Evolutionary conservation across 2,113 vertebrate species (phyloP), one percentile per base, ranked within the genome.

Genomic region (Ceuthmochares aereus): DNA sequence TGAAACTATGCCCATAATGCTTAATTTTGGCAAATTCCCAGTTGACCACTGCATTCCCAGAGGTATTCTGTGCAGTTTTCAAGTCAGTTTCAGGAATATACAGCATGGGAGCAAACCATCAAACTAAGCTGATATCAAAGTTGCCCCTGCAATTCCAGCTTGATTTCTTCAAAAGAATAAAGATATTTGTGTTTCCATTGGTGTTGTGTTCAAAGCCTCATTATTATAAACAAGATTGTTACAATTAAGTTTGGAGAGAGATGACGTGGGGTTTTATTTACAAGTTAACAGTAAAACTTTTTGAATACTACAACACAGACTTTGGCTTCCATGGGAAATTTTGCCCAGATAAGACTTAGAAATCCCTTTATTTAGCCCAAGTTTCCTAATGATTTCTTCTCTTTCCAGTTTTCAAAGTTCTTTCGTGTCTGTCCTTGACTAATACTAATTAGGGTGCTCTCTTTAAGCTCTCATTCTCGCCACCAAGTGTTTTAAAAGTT

Each of bases 401-500:
- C 2, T 60, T 95, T 80, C 54, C 17, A 64, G 21, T 75, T 87
- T 84, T 66, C 52, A 75, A 43, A 72, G 14, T 75, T 60, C 13
- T 66, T 77, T 56, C 74, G 4, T 32, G 19, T 52, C 52, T 78
- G 19, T n/a, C 14, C 15, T 14, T 30, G 49, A 80, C 52, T 40
- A 89, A 54, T 14, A 64, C 47, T 87, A 82, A 91, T 81, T 90
- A 83, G 22, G 12, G 3, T 14, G 29, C 22, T 80, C 40, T 69
- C 67, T 86, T 90, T 80, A 70, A 70, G 59, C 18, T 63, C 54
- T 77, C 47, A 43, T 93, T 47, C 85, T 42, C 84, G 90, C 87
- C 82, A 91, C 70, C 90, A 93, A 70, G 82, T 80, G 67, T 94
- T 96, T 94, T 79, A 93, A 68, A 87, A n/a, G 6, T 30, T 91